Evolutionary conservation across 2,888 invertebrate genomes (phyloP).

Genomic region (Plebejus argus): DNA sequence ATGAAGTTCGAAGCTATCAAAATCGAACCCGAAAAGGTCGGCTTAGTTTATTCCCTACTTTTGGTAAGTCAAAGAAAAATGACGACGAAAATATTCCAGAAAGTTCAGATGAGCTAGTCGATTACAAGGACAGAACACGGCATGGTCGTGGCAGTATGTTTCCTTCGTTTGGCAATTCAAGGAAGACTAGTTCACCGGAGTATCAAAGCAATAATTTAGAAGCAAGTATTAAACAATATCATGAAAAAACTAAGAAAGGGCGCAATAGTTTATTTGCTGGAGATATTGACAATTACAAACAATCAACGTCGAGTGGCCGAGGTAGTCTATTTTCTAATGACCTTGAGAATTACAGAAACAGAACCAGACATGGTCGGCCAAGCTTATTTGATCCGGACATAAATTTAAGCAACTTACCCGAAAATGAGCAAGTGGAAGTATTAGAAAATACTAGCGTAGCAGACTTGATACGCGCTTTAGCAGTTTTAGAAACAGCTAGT

Average conservation of each 20-base stretch:
- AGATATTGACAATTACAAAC: constrained; percentile 53
- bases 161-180: constrained; percentile 69
- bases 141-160: constrained; percentile 67
- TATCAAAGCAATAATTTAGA: constrained; percentile 61
- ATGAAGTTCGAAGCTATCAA: constrained; percentile 69
- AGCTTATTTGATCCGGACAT: constrained; percentile 74
- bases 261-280: constrained; percentile 59
- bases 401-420: constrained; percentile 63
- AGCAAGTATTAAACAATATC: constrained; percentile 68
- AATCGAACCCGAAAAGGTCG: constrained; percentile 69
- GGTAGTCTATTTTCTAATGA: constrained; percentile 56
- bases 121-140: constrained; percentile 69
- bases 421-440: constrained; percentile 80
- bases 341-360: constrained; percentile 66
- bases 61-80: constrained; percentile 56
- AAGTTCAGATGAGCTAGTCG: constrained; percentile 70
- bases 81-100: constrained; percentile 70
- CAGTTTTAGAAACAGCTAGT: constrained; percentile 80
- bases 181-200: constrained; percentile 61
- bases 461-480: constrained; percentile 88
- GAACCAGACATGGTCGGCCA: constrained; percentile 65
- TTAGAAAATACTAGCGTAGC: constrained; percentile 92
- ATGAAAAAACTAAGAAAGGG: constrained; percentile 59
- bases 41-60: constrained; percentile 69
- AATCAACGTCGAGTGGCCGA: constrained; percentile 49